Evolutionary conservation across 2,888 invertebrate species (phyloP).

Genomic region (Baronia brevicornis): DNA sequence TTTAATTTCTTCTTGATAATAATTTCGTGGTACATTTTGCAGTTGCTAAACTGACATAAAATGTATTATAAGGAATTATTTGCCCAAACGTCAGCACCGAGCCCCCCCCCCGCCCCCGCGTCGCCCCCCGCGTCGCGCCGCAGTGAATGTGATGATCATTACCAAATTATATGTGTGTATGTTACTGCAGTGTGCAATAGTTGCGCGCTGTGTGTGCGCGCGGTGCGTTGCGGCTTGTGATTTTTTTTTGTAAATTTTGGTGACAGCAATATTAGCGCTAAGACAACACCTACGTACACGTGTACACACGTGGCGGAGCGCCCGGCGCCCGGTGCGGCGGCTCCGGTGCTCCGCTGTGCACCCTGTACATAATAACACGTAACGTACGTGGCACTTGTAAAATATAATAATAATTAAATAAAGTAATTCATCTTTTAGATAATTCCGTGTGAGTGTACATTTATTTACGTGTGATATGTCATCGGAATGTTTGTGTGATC

Average conservation of each 20-base stretch:
- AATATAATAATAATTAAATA: no score
- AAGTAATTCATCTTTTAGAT: constrained; percentile 8
- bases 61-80: neutral
- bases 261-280: neutral
- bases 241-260: constrained; percentile 5
- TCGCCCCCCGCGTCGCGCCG: neutral
- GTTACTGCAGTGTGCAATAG: constrained; percentile 1
- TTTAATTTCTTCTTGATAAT: no score
- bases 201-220: neutral
- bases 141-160: constrained; percentile 8
- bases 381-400: constrained; percentile 6
- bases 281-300: no score
- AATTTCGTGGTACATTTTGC: no score
- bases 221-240: neutral
- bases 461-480: constrained; percentile 7
- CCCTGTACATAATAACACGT: constrained; percentile 15
- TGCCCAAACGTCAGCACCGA: neutral
- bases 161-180: constrained; percentile 9
- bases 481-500: constrained; percentile 4
- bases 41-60: neutral
- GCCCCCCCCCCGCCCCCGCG: neutral
- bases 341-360: constrained; percentile 2
- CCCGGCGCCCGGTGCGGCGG: neutral
- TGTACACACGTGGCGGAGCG: no score
- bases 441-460: constrained; percentile 15